phyloP scores from a whole-genome alignment of 2,113 vertebrate genomes.

The Ammodytes marinus region DNA sequence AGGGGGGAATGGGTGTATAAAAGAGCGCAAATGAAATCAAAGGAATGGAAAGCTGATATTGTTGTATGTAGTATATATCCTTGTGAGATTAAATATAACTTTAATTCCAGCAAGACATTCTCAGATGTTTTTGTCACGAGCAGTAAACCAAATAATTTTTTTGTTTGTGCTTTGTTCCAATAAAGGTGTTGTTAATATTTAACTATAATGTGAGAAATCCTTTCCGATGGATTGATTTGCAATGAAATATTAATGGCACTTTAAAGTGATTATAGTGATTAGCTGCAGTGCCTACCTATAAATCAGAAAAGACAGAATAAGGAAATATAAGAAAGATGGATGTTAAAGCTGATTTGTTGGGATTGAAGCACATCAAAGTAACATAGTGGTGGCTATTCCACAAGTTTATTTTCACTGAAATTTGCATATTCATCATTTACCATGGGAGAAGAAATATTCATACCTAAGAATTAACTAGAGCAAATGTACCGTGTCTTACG shows the following conservation, averaged over 20 bases:
- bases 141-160: slow-evolving; percentile 38
- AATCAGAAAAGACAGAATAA: slow-evolving; percentile 2
- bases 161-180: slow-evolving; percentile 36
- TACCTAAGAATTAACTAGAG: neutral
- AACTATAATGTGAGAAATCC: slow-evolving; percentile 40
- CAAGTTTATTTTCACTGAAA: neutral
- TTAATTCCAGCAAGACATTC: slow-evolving; percentile 28
- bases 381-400: neutral
- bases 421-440: neutral
- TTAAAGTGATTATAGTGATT: slow-evolving; percentile 46
- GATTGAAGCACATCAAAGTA: neutral
- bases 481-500: neutral
- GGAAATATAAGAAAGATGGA: slow-evolving; percentile 19
- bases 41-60: slow-evolving; percentile 46
- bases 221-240: slow-evolving; percentile 25
- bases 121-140: slow-evolving; percentile 29
- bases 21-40: slow-evolving; percentile 50
- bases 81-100: slow-evolving; percentile 52
- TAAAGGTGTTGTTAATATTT: slow-evolving; percentile 55
- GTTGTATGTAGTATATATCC: slow-evolving; percentile 31
- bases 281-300: neutral
- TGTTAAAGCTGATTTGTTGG: neutral
- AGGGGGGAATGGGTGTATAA: slow-evolving; percentile 8
- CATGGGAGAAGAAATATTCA: neutral
- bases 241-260: slow-evolving; percentile 23